phyloP scores from a whole-genome alignment of 2,797 vertebrate species.

The Phaenicophaeus curvirostris region DNA sequence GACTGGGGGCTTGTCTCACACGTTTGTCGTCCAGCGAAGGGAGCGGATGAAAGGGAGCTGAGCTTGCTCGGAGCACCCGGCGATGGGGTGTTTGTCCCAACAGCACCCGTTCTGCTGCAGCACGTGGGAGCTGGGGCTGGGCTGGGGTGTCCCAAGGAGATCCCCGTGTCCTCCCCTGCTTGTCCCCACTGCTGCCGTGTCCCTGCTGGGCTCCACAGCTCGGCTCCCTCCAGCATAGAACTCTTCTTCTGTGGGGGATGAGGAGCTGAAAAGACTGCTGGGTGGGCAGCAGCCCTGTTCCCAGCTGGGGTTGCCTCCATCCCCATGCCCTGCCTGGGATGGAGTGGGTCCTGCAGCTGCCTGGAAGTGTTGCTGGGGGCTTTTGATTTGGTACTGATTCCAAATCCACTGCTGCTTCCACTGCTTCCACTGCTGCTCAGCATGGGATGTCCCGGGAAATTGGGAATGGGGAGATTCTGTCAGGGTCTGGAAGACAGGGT shows the following conservation, averaged over 20 bases:
- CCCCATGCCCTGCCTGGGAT: too few relatives aligned
- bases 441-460: too few relatives aligned
- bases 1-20: too few relatives aligned
- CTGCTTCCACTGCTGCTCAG: too few relatives aligned
- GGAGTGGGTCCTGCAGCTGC: too few relatives aligned
- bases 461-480: too few relatives aligned
- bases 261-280: background rate
- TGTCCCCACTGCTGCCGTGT: background rate
- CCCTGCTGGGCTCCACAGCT: background rate
- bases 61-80: background rate
- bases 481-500: too few relatives aligned
- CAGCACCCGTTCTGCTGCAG: background rate
- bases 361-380: too few relatives aligned
- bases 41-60: rapidly evolving
- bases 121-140: background rate
- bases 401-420: too few relatives aligned
- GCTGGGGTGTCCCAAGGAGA: background rate
- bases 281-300: rapidly evolving
- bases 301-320: too few relatives aligned
- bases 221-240: background rate
- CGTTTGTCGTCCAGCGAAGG: too few relatives aligned
- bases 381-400: too few relatives aligned
- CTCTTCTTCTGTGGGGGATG: background rate
- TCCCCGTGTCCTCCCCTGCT: rapidly evolving
- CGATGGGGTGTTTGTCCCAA: background rate